Conservation (phyloP, 2,797 vertebrate genomes). For the Danio jaintianensis region DNA sequence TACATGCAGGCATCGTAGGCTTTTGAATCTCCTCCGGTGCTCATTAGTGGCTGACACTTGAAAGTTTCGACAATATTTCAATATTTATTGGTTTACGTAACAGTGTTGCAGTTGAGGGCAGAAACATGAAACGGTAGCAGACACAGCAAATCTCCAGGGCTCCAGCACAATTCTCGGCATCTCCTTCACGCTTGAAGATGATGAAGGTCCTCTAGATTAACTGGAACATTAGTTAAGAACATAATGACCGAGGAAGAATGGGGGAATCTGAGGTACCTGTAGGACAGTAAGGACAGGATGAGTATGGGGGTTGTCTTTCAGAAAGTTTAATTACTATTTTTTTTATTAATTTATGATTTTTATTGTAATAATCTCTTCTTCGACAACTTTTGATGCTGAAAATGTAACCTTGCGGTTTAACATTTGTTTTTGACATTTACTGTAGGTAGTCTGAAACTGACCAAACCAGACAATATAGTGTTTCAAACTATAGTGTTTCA, state of each 20-base stretch:
- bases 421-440: no score
- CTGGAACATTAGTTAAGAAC: constrained; percentile 3
- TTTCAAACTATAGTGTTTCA: no score
- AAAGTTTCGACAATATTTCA: constrained; percentile 35
- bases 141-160: constrained; percentile 18
- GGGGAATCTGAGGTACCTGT: not conserved
- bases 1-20: not conserved
- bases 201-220: not conserved
- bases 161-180: not conserved
- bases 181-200: constrained; percentile 2
- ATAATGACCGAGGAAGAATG: not conserved
- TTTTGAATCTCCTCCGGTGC: constrained; percentile 32
- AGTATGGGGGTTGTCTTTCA: not conserved
- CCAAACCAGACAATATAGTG: no score
- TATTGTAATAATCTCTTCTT: no score
- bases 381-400: no score
- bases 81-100: constrained; percentile 50
- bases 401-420: no score
- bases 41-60: constrained; percentile 45
- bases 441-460: no score
- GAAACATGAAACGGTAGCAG: constrained; percentile 30
- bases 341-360: no score
- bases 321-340: no score
- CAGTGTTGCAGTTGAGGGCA: constrained; percentile 7
- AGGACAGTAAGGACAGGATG: not conserved